These are phyloP conservation scores for Magallana ariakensis DNA, from an alignment of 1,140 invertebrate genomes.

Conservation along the genomic window DNA sequence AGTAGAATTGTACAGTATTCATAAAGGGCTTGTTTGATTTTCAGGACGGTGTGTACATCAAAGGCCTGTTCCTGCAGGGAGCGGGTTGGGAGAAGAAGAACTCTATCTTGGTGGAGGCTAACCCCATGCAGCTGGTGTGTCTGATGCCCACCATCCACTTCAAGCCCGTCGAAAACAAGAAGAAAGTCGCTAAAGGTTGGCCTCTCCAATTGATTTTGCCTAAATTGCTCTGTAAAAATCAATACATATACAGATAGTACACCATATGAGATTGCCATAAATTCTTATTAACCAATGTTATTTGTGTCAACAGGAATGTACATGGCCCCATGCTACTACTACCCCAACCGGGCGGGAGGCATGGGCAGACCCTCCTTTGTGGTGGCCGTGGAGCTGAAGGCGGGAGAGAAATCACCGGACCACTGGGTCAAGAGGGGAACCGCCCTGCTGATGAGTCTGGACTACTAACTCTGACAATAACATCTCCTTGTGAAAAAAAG, in stretches of 20 bases:
- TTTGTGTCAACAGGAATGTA: constrained; percentile 84
- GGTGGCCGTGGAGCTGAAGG: constrained; percentile 88
- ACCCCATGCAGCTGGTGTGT: constrained; percentile 80
- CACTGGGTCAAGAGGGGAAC: constrained; percentile 92
- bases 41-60: constrained; percentile 81
- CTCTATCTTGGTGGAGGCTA: no score
- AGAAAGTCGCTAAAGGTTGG: constrained; percentile 85
- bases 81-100: constrained; percentile 81
- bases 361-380: constrained; percentile 85
- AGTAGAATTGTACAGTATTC: not conserved
- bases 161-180: constrained; percentile 85
- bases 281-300: not conserved
- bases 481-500: no score
- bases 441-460: constrained; percentile 88
- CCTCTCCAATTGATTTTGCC: no score
- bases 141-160: constrained; percentile 81
- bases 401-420: constrained; percentile 85
- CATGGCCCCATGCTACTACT: constrained; percentile 89
- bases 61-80: constrained; percentile 79
- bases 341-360: constrained; percentile 86
- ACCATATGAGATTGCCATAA: no score
- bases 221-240: no score
- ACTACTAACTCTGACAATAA: constrained; percentile 60
- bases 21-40: constrained; percentile 35
- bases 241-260: no score